Percentiles rank a stretch among this genome's conserved stretches.
Evolutionary conservation across 2,888 invertebrate species (phyloP).

Genomic region (Linyphia triangularis): DNA sequence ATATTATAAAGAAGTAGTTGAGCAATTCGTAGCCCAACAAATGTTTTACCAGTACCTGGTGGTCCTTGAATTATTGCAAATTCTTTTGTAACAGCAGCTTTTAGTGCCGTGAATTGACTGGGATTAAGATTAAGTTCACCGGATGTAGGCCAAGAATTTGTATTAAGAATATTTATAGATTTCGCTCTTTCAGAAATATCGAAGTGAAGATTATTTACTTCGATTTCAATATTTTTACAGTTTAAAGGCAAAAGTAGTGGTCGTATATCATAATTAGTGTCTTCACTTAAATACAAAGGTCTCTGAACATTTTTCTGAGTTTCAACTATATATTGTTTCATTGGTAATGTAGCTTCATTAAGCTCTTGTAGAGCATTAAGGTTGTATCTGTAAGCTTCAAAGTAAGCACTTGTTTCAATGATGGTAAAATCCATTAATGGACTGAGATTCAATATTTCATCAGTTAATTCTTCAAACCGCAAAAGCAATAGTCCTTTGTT

Average conservation of each 20-base stretch:
- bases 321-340: slow-evolving; percentile 85
- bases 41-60: slow-evolving; percentile 93
- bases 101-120: slow-evolving; percentile 85
- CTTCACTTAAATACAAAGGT: slow-evolving; percentile 81
- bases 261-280: slow-evolving; percentile 65
- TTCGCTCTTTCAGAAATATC: not conserved
- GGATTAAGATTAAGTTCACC: slow-evolving; percentile 83
- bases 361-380: slow-evolving; percentile 85
- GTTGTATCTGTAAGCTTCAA: slow-evolving; percentile 89
- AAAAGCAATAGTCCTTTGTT: slow-evolving; percentile 82
- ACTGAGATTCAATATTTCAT: slow-evolving; percentile 45
- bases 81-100: slow-evolving; percentile 85
- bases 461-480: slow-evolving; percentile 54
- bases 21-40: slow-evolving; percentile 87
- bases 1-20: slow-evolving; percentile 84
- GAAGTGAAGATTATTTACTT: not conserved
- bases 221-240: not conserved
- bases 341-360: slow-evolving; percentile 83
- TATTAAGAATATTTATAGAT: slow-evolving; percentile 43
- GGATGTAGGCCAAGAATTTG: slow-evolving; percentile 81
- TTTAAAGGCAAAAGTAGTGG: slow-evolving; percentile 49
- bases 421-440: slow-evolving; percentile 81
- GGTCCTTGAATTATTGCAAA: slow-evolving; percentile 84
- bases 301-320: slow-evolving; percentile 78
- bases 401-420: slow-evolving; percentile 89